Conservation (phyloP, 2,888 invertebrate genomes). For the Ptychoptera albimana region DNA sequence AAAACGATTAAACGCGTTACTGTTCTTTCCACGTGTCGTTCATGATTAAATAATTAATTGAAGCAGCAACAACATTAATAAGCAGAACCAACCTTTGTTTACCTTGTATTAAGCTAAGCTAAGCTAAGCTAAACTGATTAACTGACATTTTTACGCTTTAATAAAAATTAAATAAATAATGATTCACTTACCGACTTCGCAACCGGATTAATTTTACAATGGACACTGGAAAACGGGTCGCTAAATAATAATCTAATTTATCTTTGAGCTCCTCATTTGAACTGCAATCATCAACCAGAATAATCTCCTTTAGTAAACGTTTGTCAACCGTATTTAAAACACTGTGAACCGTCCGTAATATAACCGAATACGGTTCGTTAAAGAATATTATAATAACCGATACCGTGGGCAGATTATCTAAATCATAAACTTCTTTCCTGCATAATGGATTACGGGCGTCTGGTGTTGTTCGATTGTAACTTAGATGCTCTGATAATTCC, state of each 20-base stretch:
- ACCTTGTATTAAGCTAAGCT: no score
- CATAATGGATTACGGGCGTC: slow-evolving; percentile 28
- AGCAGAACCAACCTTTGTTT: no score
- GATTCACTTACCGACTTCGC: slow-evolving; percentile 39
- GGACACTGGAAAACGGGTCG: slow-evolving; percentile 48
- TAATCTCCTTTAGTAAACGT: slow-evolving; percentile 63
- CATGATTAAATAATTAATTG: no score
- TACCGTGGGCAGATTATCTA: slow-evolving; percentile 46
- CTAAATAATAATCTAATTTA: slow-evolving; percentile 64
- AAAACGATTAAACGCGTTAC: no score
- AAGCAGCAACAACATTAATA: no score
- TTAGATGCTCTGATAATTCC: slow-evolving; percentile 72
- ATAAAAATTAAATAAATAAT: not conserved
- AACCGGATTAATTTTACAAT: slow-evolving; percentile 59
- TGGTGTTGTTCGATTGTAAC: slow-evolving; percentile 54
- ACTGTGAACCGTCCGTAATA: slow-evolving; percentile 60
- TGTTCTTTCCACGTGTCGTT: no score
- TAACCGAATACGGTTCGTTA: slow-evolving; percentile 78
- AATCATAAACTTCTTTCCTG: slow-evolving; percentile 34
- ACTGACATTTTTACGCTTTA: no score
- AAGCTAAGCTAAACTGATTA: no score
- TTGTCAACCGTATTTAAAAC: slow-evolving; percentile 52
- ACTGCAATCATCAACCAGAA: slow-evolving; percentile 89
- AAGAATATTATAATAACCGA: slow-evolving; percentile 78
- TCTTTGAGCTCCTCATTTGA: slow-evolving; percentile 57